phyloP scores from a whole-genome alignment of 35 echinoderm and acorn worm genomes.

The Ophioderma brevispina region DNA sequence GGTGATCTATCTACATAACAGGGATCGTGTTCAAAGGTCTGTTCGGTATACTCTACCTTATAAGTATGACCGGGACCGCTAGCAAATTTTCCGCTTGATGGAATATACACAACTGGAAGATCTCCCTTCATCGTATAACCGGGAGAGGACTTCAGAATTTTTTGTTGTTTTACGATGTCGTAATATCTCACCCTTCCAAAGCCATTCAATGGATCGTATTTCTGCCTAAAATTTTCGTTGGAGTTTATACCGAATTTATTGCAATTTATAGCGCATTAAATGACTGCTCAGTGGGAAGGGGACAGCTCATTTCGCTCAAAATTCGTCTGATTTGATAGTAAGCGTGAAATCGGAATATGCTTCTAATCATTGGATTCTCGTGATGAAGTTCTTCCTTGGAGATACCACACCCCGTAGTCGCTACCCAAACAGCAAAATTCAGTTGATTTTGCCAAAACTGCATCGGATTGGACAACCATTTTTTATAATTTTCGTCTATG shows the following conservation, averaged over 20 bases:
- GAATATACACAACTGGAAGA: too few species aligned
- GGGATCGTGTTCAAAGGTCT: not conserved
- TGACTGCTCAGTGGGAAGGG: not conserved
- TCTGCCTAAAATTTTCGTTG: not conserved
- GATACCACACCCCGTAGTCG: not conserved
- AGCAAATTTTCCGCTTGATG: not conserved
- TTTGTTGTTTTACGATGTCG: too few species aligned
- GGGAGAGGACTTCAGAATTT: too few species aligned
- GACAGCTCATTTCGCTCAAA: not conserved
- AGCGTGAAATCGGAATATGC: not conserved
- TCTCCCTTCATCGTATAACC: too few species aligned
- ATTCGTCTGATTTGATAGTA: not conserved
- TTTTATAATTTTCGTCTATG: not conserved
- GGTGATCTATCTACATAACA: not conserved
- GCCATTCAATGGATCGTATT: not conserved
- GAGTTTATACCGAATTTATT: not conserved
- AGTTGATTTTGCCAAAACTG: conserved; percentile 1
- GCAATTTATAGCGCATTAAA: not conserved
- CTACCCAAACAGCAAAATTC: not conserved
- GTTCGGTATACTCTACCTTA: not conserved
- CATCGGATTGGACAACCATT: not conserved
- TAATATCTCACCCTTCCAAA: too few species aligned
- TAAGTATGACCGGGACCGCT: not conserved
- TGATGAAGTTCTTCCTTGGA: not conserved
- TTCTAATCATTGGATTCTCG: not conserved